These are phyloP conservation scores for Tenebrosternarchus preto DNA, from an alignment of 2,113 vertebrate genomes.

Conservation along the genomic window DNA sequence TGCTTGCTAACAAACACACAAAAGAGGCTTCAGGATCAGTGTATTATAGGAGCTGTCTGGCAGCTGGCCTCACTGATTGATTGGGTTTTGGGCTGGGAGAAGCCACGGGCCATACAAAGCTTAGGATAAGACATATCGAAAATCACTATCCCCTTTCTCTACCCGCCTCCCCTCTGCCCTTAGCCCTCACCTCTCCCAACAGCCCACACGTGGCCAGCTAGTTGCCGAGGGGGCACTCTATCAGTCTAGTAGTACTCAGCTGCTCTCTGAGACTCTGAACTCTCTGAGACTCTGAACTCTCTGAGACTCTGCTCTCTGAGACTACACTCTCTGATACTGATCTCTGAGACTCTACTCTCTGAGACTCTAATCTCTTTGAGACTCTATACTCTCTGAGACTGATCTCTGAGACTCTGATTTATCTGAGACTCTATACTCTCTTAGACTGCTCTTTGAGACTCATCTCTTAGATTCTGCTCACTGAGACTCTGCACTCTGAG, in stretches of 20 bases:
- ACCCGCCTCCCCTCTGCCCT: neutral
- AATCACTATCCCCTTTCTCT: conserved; percentile 66
- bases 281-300: neutral
- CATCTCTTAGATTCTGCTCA: too few relatives aligned
- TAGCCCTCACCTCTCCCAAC: conserved; percentile 23
- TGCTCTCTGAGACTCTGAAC: neutral
- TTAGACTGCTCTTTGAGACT: too few relatives aligned
- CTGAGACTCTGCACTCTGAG: too few relatives aligned
- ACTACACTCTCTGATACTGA: too few relatives aligned
- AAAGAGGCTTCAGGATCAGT: conserved; percentile 57
- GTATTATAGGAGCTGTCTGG: conserved; percentile 68
- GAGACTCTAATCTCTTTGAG: too few relatives aligned
- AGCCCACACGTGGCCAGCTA: conserved; percentile 33
- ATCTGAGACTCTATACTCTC: too few relatives aligned
- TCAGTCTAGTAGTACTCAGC: conserved; percentile 6
- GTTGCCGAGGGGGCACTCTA: conserved; percentile 13
- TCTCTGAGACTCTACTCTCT: too few relatives aligned
- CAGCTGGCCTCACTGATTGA: conserved; percentile 66
- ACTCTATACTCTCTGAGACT: too few relatives aligned
- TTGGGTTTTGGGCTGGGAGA: conserved; percentile 59
- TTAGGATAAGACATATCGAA: conserved; percentile 73
- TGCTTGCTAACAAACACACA: too few relatives aligned
- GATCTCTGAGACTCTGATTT: too few relatives aligned
- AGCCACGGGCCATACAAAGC: conserved; percentile 69
- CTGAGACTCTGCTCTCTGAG: too few relatives aligned